A percentile compares a stretch with the other conserved stretches of the same genome.
These are phyloP conservation scores for Petrosia ficiformis DNA, from an alignment of 37 sponge, comb jelly and placozoan genomes.

Conservation along the genomic window DNA sequence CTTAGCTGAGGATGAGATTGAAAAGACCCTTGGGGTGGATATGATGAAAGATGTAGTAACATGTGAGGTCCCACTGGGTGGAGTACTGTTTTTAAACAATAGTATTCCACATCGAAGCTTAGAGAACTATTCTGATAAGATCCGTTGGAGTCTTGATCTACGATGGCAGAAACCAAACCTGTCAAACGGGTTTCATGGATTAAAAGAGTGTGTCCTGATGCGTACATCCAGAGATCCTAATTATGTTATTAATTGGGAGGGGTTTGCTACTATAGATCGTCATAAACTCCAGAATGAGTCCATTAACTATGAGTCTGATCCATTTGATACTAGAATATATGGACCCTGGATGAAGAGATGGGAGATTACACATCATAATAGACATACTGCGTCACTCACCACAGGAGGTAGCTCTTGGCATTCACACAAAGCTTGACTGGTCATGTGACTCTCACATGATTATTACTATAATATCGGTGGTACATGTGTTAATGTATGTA, in stretches of 20 bases:
- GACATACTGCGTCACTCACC: slow-evolving; percentile 56
- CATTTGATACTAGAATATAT: slow-evolving; percentile 75
- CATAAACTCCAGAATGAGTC: slow-evolving; percentile 29
- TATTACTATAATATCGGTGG: too few species aligned
- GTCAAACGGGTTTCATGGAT: slow-evolving; percentile 69
- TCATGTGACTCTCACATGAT: too few species aligned
- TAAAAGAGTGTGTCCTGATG: slow-evolving; percentile 65
- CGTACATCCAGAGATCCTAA: slow-evolving; percentile 47
- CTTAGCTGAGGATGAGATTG: slow-evolving; percentile 59
- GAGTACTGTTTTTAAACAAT: slow-evolving; percentile 74
- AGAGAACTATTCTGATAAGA: slow-evolving; percentile 62
- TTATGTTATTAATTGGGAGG: slow-evolving; percentile 63
- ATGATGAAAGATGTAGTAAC: slow-evolving; percentile 63
- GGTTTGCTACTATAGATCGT: slow-evolving; percentile 60
- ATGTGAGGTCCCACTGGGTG: slow-evolving; percentile 82
- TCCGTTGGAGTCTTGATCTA: slow-evolving; percentile 87
- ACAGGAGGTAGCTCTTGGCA: slow-evolving; percentile 37
- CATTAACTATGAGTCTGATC: neutral
- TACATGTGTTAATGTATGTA: too few species aligned
- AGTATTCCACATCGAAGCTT: slow-evolving; percentile 80
- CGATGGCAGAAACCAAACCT: slow-evolving; percentile 74
- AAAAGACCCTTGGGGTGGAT: slow-evolving; percentile 59
- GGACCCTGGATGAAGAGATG: slow-evolving; percentile 92
- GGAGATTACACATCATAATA: slow-evolving; percentile 85
- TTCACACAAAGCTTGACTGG: too few species aligned